These are phyloP conservation scores for Hipposideros armiger DNA, from an alignment of 2,113 vertebrate species.

Conservation along the genomic window DNA sequence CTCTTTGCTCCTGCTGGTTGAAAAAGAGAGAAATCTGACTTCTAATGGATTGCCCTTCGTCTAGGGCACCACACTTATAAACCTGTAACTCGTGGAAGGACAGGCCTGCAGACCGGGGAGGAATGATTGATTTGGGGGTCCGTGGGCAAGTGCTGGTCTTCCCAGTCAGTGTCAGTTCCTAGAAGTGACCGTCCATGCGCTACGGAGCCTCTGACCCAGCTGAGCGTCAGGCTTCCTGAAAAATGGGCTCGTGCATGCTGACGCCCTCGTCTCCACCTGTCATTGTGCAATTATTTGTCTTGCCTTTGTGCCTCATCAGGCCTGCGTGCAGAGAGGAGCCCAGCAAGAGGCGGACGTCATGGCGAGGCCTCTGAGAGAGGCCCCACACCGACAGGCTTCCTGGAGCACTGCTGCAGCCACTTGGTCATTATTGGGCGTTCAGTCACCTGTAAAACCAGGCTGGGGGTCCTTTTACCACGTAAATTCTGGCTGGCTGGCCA, in stretches of 20 bases:
- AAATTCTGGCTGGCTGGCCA: background rate
- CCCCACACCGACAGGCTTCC: accelerated
- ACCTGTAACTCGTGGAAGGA: accelerated
- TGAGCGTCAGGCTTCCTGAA: background rate
- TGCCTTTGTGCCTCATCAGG: accelerated
- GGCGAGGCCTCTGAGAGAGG: accelerated
- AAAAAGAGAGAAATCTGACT: background rate
- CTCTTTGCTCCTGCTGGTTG: background rate
- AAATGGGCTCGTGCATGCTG: accelerated
- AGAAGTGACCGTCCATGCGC: background rate
- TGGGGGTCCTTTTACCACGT: background rate
- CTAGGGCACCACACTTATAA: accelerated
- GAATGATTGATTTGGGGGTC: background rate
- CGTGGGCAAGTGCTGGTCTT: background rate
- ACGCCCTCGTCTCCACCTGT: accelerated
- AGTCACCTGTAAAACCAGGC: background rate
- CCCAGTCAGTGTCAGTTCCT: accelerated
- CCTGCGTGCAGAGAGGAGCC: background rate
- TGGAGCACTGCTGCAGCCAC: background rate
- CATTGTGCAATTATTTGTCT: accelerated
- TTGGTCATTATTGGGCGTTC: accelerated
- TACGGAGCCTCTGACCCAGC: accelerated
- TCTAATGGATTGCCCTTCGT: accelerated
- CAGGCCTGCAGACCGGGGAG: accelerated
- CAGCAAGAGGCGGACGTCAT: accelerated